Conservation (phyloP, 2,113 vertebrate genomes). For the Phalacrocorax brasilianus region DNA sequence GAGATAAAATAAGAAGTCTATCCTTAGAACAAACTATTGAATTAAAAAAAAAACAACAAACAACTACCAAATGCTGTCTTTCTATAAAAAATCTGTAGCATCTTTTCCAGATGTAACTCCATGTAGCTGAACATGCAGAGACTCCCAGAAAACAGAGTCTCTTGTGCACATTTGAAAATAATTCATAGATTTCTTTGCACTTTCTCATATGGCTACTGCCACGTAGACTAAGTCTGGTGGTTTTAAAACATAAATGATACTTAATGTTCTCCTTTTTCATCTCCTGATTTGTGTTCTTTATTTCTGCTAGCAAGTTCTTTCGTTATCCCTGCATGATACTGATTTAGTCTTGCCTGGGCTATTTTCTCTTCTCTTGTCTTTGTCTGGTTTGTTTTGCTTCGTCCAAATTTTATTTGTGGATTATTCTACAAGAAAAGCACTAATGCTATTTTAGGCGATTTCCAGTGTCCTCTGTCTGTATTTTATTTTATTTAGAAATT, state of each 20-base stretch:
- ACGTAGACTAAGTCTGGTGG: neutral
- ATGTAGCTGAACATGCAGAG: neutral
- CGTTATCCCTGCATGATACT: neutral
- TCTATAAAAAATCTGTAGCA: neutral
- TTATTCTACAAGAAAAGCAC: neutral
- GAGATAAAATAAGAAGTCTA: neutral
- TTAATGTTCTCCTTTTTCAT: constrained; percentile 20
- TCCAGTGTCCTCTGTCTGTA: neutral
- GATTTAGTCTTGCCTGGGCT: neutral
- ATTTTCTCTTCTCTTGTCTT: neutral
- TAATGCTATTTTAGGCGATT: constrained; percentile 14
- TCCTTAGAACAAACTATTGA: neutral
- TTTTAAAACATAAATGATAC: neutral
- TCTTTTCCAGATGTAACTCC: neutral
- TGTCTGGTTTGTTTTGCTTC: neutral
- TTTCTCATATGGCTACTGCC: neutral
- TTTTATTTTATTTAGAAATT: constrained; percentile 15
- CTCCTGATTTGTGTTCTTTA: neutral
- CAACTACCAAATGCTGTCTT: neutral
- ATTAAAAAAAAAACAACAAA: neutral
- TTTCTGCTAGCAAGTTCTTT: constrained; percentile 22
- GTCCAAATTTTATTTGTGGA: constrained; percentile 19
- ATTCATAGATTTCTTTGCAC: neutral
- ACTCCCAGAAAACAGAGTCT: neutral
- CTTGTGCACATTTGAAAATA: neutral